phyloP scores from a whole-genome alignment of 2,797 vertebrate genomes.

The Etheostoma nigrum region DNA sequence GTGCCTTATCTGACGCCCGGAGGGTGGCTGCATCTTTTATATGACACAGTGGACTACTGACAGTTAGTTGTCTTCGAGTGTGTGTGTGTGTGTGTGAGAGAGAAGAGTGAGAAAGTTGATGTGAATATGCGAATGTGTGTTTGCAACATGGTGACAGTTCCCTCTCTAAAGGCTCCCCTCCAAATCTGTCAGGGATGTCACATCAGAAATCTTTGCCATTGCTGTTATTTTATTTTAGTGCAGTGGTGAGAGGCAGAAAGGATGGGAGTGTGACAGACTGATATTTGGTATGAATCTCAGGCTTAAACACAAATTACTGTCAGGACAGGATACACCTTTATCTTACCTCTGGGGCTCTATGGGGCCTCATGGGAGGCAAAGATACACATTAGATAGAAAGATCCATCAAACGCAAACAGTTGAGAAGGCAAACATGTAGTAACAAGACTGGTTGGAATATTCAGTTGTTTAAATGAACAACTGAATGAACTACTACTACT shows the following conservation, averaged over 20 bases:
- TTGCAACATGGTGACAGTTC: slow-evolving; percentile 58
- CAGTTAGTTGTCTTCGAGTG: slow-evolving; percentile 61
- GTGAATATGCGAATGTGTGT: slow-evolving; percentile 42
- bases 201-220: slow-evolving; percentile 74
- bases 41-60: slow-evolving; percentile 71
- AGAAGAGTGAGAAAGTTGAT: slow-evolving; percentile 4
- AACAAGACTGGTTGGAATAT: slow-evolving; percentile 5
- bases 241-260: slow-evolving; percentile 55
- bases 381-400: slow-evolving; percentile 55
- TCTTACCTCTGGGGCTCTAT: slow-evolving; percentile 56
- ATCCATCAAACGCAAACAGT: slow-evolving; percentile 42
- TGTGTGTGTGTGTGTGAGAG: neutral
- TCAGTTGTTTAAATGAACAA: neutral
- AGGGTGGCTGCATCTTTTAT: slow-evolving; percentile 68
- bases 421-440: slow-evolving; percentile 21
- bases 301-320: slow-evolving; percentile 73
- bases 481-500: too few species aligned
- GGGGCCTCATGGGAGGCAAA: slow-evolving; percentile 45
- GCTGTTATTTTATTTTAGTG: slow-evolving; percentile 67
- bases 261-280: slow-evolving; percentile 67
- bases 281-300: slow-evolving; percentile 62
- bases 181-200: slow-evolving; percentile 73
- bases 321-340: slow-evolving; percentile 66
- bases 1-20: slow-evolving; percentile 59
- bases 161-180: slow-evolving; percentile 67